phyloP scores from a whole-genome alignment of 2,888 invertebrate genomes.

The Patella ulyssiponensis region DNA sequence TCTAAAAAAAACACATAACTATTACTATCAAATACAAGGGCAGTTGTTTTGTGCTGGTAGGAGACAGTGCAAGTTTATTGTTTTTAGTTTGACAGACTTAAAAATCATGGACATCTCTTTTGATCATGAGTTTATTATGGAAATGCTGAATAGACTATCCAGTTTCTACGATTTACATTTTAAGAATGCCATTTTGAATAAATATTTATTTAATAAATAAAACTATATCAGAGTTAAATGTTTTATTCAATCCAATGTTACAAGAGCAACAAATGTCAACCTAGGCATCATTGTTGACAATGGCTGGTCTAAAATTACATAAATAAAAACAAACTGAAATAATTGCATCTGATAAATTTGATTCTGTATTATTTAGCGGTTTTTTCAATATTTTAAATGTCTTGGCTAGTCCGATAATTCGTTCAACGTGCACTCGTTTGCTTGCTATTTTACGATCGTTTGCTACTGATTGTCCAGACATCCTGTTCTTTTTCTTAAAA shows the following conservation, averaged over 20 bases:
- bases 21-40: neutral
- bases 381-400: slow-evolving; percentile 27
- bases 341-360: slow-evolving; percentile 5
- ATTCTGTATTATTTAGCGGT: neutral
- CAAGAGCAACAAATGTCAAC: too few species aligned
- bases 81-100: neutral
- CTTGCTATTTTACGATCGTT: slow-evolving; percentile 39
- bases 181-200: neutral
- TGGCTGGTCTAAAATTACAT: slow-evolving; percentile 14
- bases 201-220: slow-evolving; percentile 3
- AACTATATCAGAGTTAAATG: too few species aligned
- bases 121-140: neutral
- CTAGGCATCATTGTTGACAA: neutral
- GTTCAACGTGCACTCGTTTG: slow-evolving; percentile 45
- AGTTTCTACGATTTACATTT: neutral
- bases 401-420: slow-evolving; percentile 38
- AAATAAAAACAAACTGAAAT: slow-evolving; percentile 15
- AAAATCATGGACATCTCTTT: neutral
- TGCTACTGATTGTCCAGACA: slow-evolving; percentile 27
- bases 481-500: slow-evolving; percentile 40
- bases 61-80: neutral
- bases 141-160: neutral
- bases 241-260: too few species aligned
- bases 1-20: neutral
- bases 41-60: neutral